Base-by-base conservation (phyloP, 1,140 invertebrate genomes). In the Oryctes rhinoceros region DNA sequence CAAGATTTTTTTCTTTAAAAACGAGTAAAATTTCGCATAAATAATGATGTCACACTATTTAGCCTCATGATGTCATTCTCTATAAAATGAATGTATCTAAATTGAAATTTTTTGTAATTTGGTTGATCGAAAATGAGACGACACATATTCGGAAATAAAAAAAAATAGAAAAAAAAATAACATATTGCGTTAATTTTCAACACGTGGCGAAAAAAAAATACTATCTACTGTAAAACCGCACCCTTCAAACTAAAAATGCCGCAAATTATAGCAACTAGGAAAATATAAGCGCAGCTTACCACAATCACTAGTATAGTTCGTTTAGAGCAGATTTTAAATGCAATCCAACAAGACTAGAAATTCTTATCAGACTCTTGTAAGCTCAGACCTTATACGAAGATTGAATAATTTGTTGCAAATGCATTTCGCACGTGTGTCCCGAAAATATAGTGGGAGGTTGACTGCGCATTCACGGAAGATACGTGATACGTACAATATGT, bases 401-500 rank as follows among this genome's bases (percentile, higher is more conserved):
- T 78, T 59, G 47, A 81, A 82, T 80, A 79, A 84, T 83, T 81
- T 79, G 76, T 80, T 67, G 81, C 83, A 84, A 84, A 84, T 82
- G 81, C 82, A 84, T 84, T 82, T 83, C 65, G 81, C 83, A 84
- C 83, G 83, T 84, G 83, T 82, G 83, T 39, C 77, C 49, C 76
- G 76, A 78, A 62, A 75, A 65, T 62, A 75, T 71, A 79, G 48
- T 48, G 75, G 77, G 71, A 74, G 81, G 81, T 30, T 24, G 75
- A 75, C 15, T 75, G 79, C 77, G 77, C 77, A 78, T 15, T 49
- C 47, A 78, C 77, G 77, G 77, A 78, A 78, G 18, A 78, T 76
- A 24, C 77, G 77, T 78, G 18, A 78, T 76, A 24, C 77, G 77
- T 78, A 49, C 15, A 78, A 53, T 48, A 35, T 24, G 11, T 13